Evolutionary conservation across 2,888 invertebrate genomes (phyloP).

Genomic region (Hoplodrina blanda): DNA sequence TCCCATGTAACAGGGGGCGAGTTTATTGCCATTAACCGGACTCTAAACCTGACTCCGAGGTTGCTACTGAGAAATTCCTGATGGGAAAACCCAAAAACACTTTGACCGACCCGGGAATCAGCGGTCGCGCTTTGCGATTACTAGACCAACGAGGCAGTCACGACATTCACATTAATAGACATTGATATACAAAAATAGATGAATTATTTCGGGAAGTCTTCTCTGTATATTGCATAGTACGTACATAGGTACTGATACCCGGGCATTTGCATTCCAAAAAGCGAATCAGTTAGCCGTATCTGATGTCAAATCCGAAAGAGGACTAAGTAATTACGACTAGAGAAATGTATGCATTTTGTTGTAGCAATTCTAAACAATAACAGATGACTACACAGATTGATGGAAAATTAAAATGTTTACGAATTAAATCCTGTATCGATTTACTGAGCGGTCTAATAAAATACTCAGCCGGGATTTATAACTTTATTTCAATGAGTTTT

Average conservation of each 20-base stretch:
- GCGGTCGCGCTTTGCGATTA: too few species aligned
- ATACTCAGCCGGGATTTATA: constrained; percentile 30
- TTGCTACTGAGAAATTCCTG: too few species aligned
- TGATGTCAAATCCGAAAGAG: constrained; percentile 71
- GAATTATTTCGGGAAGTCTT: constrained; percentile 54
- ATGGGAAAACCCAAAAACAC: too few species aligned
- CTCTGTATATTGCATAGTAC: constrained; percentile 36
- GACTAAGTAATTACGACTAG: constrained; percentile 75
- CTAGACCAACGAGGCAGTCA: too few species aligned
- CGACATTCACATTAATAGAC: constrained; percentile 40
- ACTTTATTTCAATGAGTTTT: constrained; percentile 40
- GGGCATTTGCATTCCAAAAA: constrained; percentile 79
- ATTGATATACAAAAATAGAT: too few species aligned
- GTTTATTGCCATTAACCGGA: too few species aligned
- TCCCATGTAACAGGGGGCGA: too few species aligned
- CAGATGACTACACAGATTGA: constrained; percentile 9
- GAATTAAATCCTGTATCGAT: constrained; percentile 13
- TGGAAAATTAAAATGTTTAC: constrained; percentile 32
- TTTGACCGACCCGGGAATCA: too few species aligned
- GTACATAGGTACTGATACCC: constrained; percentile 50
- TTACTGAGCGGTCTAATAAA: constrained; percentile 49
- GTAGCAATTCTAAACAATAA: constrained; percentile 1
- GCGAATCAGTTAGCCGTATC: constrained; percentile 48
- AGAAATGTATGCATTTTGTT: constrained; percentile 65
- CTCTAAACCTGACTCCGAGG: too few species aligned